A percentile compares a stretch with the other conserved stretches of the same genome.
Evolutionary conservation across 1,140 invertebrate species (phyloP).

Genomic region (Ladona fulva): DNA sequence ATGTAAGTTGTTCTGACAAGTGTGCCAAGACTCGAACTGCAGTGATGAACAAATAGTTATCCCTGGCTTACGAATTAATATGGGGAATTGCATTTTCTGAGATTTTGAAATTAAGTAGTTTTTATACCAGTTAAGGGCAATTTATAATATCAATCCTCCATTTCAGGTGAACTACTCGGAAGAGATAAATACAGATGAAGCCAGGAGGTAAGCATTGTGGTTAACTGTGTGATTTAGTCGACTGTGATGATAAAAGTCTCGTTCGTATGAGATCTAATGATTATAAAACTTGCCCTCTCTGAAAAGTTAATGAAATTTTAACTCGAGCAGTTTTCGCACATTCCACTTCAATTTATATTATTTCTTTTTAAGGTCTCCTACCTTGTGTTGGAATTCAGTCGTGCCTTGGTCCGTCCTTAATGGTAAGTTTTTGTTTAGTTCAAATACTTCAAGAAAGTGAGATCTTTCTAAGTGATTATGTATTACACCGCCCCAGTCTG

Average conservation of each 20-base stretch:
- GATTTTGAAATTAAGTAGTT: no score
- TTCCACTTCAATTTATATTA: background rate
- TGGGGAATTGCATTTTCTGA: background rate
- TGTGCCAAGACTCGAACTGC: no score
- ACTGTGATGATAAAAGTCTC: background rate
- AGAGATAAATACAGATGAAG: no score
- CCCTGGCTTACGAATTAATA: background rate
- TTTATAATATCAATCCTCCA: no score
- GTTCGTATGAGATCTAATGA: background rate
- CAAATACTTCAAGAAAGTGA: background rate
- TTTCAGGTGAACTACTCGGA: no score
- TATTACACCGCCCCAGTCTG: background rate
- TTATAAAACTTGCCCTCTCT: background rate
- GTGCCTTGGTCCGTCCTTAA: background rate
- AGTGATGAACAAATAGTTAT: background rate
- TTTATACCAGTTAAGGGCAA: no score
- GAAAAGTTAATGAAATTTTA: background rate
- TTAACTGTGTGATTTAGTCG: no score
- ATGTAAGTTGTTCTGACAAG: no score
- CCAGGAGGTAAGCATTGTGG: no score
- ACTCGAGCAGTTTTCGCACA: no score
- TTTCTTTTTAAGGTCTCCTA: background rate
- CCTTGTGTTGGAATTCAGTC: background rate
- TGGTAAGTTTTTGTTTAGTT: background rate
- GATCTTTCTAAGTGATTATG: background rate